A percentile compares a stretch with the other conserved stretches of the same genome.
Conservation (phyloP, 2,888 invertebrate species). For the Calliphora vomitoria region DNA sequence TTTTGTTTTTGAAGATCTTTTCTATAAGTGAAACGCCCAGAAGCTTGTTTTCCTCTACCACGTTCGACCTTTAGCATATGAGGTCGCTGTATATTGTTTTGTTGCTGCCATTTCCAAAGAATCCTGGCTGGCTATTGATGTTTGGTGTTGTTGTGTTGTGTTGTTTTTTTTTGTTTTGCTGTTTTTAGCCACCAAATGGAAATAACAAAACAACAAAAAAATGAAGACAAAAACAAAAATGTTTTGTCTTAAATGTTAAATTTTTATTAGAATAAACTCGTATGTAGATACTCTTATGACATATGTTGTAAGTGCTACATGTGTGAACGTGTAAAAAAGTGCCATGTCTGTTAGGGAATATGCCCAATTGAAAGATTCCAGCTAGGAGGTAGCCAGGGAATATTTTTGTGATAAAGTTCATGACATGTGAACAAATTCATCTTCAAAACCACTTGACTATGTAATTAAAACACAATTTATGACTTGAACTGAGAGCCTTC, state of each 20-base stretch:
- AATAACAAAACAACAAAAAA: not conserved
- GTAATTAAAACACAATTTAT: no score
- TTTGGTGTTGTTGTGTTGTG: not conserved
- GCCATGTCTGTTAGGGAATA: constrained; percentile 57
- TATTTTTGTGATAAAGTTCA: no score
- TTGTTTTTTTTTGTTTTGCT: constrained; percentile 1
- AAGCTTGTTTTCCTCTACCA: constrained; percentile 73
- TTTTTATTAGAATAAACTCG: constrained; percentile 68
- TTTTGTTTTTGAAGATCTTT: constrained; percentile 70
- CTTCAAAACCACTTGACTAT: no score
- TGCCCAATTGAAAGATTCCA: constrained; percentile 30
- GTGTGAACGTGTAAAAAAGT: constrained; percentile 61
- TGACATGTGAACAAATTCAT: no score
- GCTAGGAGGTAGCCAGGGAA: not conserved
- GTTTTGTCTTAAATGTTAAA: constrained; percentile 61
- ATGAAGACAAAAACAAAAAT: constrained; percentile 28
- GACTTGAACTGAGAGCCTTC: no score
- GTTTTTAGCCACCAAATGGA: constrained; percentile 10
- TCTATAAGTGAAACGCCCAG: constrained; percentile 73
- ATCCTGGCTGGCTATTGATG: constrained; percentile 64
- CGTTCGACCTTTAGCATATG: constrained; percentile 73
- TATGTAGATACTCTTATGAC: constrained; percentile 55
- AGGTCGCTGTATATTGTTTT: constrained; percentile 60
- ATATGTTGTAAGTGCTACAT: constrained; percentile 55
- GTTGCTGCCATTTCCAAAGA: constrained; percentile 55